A percentile compares a stretch with the other conserved stretches of the same genome.
Evolutionary conservation across 1,140 invertebrate species (phyloP).

Genomic region (Dufourea novaeangliae): DNA sequence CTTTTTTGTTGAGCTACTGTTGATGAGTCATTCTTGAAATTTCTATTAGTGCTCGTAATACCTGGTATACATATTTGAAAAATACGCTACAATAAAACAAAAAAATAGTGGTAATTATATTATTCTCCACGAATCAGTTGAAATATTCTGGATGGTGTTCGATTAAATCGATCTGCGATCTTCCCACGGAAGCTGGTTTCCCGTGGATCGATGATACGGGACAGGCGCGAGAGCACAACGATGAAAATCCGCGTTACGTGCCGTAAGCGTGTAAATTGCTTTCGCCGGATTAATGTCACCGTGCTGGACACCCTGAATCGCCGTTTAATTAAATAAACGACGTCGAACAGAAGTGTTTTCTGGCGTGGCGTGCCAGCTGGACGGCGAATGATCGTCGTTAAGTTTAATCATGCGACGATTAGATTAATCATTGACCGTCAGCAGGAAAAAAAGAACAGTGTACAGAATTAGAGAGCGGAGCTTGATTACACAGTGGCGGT

Average conservation of each 20-base stretch:
- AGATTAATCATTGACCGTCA: neutral
- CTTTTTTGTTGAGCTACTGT: too few species aligned
- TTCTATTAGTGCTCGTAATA: too few species aligned
- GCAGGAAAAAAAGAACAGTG: neutral
- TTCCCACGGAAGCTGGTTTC: neutral
- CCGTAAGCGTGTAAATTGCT: constrained; percentile 40
- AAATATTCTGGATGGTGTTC: neutral
- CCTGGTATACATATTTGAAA: too few species aligned
- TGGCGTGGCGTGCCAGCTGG: neutral
- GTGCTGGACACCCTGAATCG: constrained; percentile 12
- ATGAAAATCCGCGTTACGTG: constrained; percentile 31
- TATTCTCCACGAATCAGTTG: too few species aligned
- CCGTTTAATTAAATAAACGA: constrained; percentile 47
- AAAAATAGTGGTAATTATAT: too few species aligned
- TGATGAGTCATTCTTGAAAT: too few species aligned
- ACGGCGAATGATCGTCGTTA: constrained; percentile 26
- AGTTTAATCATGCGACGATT: constrained; percentile 14
- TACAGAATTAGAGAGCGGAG: neutral
- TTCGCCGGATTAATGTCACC: constrained; percentile 40
- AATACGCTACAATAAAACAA: too few species aligned
- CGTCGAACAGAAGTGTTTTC: constrained; percentile 19
- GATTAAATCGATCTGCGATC: constrained; percentile 24
- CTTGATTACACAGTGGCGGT: neutral
- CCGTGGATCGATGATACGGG: neutral
- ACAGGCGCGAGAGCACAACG: neutral